Evolutionary conservation across 1,140 invertebrate species (phyloP).

Genomic region (Saxidomus purpurata): DNA sequence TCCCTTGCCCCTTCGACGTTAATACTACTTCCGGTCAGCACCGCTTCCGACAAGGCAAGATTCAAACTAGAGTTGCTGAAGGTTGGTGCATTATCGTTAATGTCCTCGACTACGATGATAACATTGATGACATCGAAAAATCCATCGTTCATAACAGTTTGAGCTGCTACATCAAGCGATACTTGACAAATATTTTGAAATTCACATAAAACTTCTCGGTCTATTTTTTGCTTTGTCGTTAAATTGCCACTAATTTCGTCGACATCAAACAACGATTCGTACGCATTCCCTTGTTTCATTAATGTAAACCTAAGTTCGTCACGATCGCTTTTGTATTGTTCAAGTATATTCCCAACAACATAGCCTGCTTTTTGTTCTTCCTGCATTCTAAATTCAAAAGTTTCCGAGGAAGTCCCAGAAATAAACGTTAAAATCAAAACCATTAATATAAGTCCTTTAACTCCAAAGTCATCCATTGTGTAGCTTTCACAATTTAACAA

Average conservation of each 20-base stretch:
- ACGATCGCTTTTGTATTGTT: slow-evolving; percentile 37
- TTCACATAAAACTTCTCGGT: slow-evolving; percentile 80
- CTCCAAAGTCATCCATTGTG: background rate
- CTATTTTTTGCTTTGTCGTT: slow-evolving; percentile 70
- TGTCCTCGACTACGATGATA: slow-evolving; percentile 74
- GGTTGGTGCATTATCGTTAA: slow-evolving; percentile 82
- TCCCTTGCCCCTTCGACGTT: slow-evolving; percentile 79
- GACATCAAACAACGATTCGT: slow-evolving; percentile 87
- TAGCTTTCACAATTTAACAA: slow-evolving; percentile 10
- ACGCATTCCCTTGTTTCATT: slow-evolving; percentile 20
- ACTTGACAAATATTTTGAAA: slow-evolving; percentile 73
- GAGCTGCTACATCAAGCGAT: slow-evolving; percentile 75
- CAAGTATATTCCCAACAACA: slow-evolving; percentile 48
- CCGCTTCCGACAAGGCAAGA: slow-evolving; percentile 79
- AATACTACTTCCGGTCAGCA: slow-evolving; percentile 73
- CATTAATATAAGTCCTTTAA: slow-evolving; percentile 8
- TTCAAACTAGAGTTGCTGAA: slow-evolving; percentile 72
- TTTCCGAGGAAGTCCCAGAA: background rate
- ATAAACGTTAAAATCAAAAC: background rate
- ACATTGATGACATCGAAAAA: slow-evolving; percentile 78
- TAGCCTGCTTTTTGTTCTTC: slow-evolving; percentile 36
- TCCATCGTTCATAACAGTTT: slow-evolving; percentile 69
- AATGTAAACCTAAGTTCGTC: slow-evolving; percentile 49
- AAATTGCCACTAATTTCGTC: slow-evolving; percentile 74
- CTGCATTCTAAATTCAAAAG: slow-evolving; percentile 46